phyloP scores from a whole-genome alignment of 2,888 invertebrate genomes.

The Leucophenga maculata region DNA sequence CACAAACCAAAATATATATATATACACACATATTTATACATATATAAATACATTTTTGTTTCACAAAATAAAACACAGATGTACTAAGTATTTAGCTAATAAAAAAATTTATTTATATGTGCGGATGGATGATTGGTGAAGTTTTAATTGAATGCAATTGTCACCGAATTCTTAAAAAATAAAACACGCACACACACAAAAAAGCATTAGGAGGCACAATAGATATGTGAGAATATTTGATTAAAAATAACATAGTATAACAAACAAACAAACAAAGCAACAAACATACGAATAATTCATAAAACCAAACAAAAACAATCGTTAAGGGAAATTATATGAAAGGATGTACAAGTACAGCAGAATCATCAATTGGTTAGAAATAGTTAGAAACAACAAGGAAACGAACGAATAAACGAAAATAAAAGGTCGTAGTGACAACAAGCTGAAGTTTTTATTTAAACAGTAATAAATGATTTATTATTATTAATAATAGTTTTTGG shows the following conservation, averaged over 20 bases:
- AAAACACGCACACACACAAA: slow-evolving; percentile 28
- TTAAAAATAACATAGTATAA: background rate
- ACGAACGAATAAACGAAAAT: slow-evolving; percentile 25
- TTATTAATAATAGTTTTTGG: slow-evolving; percentile 35
- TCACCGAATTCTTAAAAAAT: slow-evolving; percentile 31
- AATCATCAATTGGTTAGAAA: slow-evolving; percentile 40
- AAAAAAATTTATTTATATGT: slow-evolving; percentile 33
- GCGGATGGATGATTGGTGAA: too few relatives aligned
- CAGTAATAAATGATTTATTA: slow-evolving; percentile 25
- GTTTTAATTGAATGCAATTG: slow-evolving; percentile 29
- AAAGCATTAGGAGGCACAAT: slow-evolving; percentile 16
- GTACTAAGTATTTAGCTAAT: slow-evolving; percentile 34
- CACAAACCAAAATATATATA: slow-evolving; percentile 33
- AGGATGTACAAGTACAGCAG: slow-evolving; percentile 19
- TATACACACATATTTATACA: slow-evolving; percentile 14
- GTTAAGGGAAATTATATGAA: slow-evolving; percentile 5
- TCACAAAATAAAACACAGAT: slow-evolving; percentile 14
- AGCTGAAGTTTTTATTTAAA: too few relatives aligned
- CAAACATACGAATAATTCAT: slow-evolving; percentile 20
- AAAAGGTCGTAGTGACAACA: slow-evolving; percentile 27
- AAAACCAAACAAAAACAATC: slow-evolving; percentile 27
- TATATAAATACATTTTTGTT: slow-evolving; percentile 35
- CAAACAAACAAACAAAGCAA: slow-evolving; percentile 1
- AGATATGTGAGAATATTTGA: background rate
- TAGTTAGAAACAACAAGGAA: slow-evolving; percentile 47